phyloP scores from a whole-genome alignment of 2,888 invertebrate genomes.

The Mesorhabditis spiculigera region DNA sequence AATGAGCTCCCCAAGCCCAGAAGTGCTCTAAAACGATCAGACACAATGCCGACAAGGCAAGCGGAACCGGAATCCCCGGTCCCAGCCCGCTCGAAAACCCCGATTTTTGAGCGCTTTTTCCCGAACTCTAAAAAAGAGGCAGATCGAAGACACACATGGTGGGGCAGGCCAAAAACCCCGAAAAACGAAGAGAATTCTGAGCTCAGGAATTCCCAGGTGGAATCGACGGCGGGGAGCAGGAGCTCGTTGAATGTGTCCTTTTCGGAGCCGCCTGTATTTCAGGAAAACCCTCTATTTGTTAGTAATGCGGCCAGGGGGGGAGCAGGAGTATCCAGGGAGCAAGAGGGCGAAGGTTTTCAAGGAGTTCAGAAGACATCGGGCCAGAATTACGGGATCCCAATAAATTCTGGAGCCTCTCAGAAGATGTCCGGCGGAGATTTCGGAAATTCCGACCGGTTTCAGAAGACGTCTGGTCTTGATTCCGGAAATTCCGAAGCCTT shows the following conservation, averaged over 20 bases:
- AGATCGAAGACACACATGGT: background rate
- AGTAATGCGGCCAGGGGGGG: background rate
- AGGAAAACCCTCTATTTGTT: background rate
- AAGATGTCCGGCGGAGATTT: background rate
- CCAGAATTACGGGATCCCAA: too few species aligned
- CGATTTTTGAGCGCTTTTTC: slow-evolving; percentile 2
- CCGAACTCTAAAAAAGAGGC: background rate
- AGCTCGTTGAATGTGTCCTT: background rate
- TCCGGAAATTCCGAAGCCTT: background rate
- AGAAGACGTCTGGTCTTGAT: background rate
- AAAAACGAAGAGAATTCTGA: background rate
- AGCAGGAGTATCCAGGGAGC: background rate
- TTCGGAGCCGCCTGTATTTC: background rate
- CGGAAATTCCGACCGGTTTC: too few species aligned
- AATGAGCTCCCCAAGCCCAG: background rate
- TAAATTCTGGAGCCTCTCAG: too few species aligned
- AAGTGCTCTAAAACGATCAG: background rate
- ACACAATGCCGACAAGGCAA: background rate
- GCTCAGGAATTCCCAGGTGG: background rate
- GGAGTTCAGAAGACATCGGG: too few species aligned
- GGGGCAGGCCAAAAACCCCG: slow-evolving; percentile 2
- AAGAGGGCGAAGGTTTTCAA: background rate
- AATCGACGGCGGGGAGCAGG: background rate
- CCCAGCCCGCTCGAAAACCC: slow-evolving; percentile 2
- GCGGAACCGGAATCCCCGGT: background rate